Evolutionary conservation across 2,888 invertebrate genomes (phyloP).

Genomic region (Colletes collaris): DNA sequence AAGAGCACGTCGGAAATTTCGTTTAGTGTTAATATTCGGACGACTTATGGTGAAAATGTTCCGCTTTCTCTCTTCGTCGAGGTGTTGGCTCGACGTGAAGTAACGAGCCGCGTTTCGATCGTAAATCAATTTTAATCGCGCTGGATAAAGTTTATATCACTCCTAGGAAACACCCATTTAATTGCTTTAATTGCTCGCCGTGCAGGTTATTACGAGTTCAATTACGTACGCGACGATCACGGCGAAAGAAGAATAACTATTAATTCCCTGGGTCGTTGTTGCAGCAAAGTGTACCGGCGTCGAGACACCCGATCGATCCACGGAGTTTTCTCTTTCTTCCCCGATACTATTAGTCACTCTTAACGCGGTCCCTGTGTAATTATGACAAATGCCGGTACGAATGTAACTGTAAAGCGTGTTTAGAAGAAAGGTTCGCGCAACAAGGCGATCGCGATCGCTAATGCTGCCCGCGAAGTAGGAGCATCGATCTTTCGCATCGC

Average conservation of each 20-base stretch:
- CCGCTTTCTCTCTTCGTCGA: background rate
- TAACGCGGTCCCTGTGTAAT: constrained; percentile 27
- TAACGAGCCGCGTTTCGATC: background rate
- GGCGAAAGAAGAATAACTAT: constrained; percentile 9
- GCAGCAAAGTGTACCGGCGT: constrained; percentile 1
- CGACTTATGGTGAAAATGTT: background rate
- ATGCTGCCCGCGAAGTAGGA: constrained; percentile 2
- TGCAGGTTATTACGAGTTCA: background rate
- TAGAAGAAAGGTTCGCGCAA: constrained; percentile 23
- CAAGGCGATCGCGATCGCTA: constrained; percentile 24
- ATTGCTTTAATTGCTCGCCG: constrained; percentile 14
- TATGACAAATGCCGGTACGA: constrained; percentile 39
- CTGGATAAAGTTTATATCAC: constrained; percentile 11
- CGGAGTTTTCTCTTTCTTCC: background rate
- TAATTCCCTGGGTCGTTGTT: constrained; percentile 4
- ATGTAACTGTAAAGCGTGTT: constrained; percentile 28
- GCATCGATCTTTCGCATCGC: constrained; percentile 29
- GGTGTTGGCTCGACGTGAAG: background rate
- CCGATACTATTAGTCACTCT: constrained; percentile 33
- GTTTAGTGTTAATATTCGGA: too few species aligned
- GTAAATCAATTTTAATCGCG: constrained; percentile 18
- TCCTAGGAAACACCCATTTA: constrained; percentile 1
- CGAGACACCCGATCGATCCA: constrained; percentile 10
- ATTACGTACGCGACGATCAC: background rate
- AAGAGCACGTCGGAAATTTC: too few species aligned